Evolutionary conservation across 2,797 vertebrate genomes (phyloP), one percentile per base, ranked within the genome.

Genomic region (Fistularia tabacaria): DNA sequence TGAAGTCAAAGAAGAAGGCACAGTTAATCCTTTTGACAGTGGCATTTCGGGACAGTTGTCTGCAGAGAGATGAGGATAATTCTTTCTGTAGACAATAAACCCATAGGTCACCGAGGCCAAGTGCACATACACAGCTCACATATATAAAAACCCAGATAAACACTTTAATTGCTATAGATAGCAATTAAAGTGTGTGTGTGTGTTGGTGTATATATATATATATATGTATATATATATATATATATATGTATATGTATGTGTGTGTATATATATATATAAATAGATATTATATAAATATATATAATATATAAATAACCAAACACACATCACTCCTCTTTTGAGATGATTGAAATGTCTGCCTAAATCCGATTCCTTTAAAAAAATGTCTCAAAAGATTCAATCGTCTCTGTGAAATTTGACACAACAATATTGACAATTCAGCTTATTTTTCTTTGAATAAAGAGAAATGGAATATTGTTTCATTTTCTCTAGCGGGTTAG

Each of bases 381-480:
- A 61, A 64, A 37, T 7, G 40, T 51, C 74, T 74, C 60, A 1
- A 39, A 63, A 75, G 73, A 84, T 79, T 68, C 72, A 45, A 80
- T 83, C 77, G 71, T 69, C 57, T 77, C 50, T 69, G 70, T 69
- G 58, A 54, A 78, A 71, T 79, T 69, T 73, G 71, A 77, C 69
- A 77, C 72, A 83, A 63, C 56, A 70, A 78, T 83, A 83, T 85
- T 74, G 80, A 82, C 73, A 75, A 66, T 62, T 63, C 51, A 8
- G 68, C 73, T 68, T 82, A 69, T 13, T 79, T 80, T 74, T 65
- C 38, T 3, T 7, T 6, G 61, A 82, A 85, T 79, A 79, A 78
- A 74, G 62, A 62, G 51, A 74, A 82, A 77, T 12, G 25, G 66
- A 84, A 84, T 86, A 83, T 81, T 80, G 69, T 81, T 82, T 79